Conservation (phyloP, 1,140 invertebrate species). For the Drosophila bocki region DNA sequence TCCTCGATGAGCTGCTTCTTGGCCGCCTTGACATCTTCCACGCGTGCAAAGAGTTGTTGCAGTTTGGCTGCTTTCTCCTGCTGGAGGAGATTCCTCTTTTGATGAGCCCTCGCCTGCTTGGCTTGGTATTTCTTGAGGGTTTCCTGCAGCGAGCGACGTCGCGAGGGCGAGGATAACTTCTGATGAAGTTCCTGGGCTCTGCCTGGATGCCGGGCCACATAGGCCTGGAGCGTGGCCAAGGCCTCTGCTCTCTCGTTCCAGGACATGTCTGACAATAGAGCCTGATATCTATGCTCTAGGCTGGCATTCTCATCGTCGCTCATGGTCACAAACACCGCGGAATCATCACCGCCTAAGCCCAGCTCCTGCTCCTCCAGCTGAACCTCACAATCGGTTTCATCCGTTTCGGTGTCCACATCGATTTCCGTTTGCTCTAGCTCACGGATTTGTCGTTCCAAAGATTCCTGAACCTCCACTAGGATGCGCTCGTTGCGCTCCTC, state of each 20-base stretch:
- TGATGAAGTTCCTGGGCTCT: conserved; percentile 96
- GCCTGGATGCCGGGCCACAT: conserved; percentile 94
- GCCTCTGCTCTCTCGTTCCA: conserved; percentile 92
- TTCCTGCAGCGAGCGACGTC: conserved; percentile 92
- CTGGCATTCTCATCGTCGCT: conserved; percentile 82
- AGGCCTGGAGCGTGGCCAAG: conserved; percentile 90
- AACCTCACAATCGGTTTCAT: conserved; percentile 88
- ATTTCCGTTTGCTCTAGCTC: conserved; percentile 92
- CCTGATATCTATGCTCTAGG: conserved; percentile 89
- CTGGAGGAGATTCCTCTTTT: conserved; percentile 91
- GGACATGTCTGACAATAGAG: conserved; percentile 90
- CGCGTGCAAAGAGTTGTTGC: conserved; percentile 93
- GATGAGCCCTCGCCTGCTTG: conserved; percentile 94
- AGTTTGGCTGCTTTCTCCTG: conserved; percentile 94
- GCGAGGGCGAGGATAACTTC: conserved; percentile 95
- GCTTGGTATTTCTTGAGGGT: conserved; percentile 92
- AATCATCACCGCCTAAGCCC: conserved; percentile 45
- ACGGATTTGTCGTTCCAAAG: conserved; percentile 91
- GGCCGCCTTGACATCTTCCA: conserved; percentile 95
- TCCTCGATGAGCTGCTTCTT: conserved; percentile 95
- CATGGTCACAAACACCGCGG: conserved; percentile 67
- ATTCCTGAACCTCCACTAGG: conserved; percentile 92
- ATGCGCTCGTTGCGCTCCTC: conserved; percentile 87
- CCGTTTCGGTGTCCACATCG: conserved; percentile 92
- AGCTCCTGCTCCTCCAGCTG: conserved; percentile 68